Percentiles rank a stretch among this genome's conserved stretches.
Evolutionary conservation across 2,797 vertebrate species (phyloP).

Genomic region (Apodemus agrarius): DNA sequence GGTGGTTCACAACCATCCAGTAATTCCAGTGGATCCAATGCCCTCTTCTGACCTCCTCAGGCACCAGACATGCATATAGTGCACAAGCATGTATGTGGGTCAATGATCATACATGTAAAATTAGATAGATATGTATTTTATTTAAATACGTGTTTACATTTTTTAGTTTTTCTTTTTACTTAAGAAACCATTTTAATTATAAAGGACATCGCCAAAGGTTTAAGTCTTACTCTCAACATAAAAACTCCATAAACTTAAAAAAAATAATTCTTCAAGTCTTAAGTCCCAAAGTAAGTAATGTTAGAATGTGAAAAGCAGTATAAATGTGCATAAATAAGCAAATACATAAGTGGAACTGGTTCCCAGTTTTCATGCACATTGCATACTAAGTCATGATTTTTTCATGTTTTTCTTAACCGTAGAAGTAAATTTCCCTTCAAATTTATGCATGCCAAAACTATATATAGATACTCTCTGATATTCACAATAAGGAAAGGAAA

Average conservation of each 20-base stretch:
- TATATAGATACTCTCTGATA: not conserved
- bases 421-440: not conserved
- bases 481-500: not conserved
- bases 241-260: not conserved
- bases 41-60: not conserved
- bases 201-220: not conserved
- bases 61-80: not conserved
- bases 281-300: not conserved
- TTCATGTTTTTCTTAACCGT: not conserved
- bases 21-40: not conserved
- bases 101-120: not conserved
- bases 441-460: conserved; percentile 33
- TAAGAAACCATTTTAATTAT: not conserved
- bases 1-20: not conserved
- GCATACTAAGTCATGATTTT: not conserved
- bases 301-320: conserved; percentile 21
- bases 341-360: not conserved
- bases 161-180: conserved; percentile 34
- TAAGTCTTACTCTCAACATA: conserved; percentile 18
- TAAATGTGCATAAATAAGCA: not conserved
- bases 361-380: not conserved
- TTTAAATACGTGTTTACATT: not conserved
- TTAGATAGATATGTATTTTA: not conserved
- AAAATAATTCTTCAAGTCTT: not conserved
- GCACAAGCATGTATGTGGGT: not conserved